Evolutionary conservation across 2,888 invertebrate genomes (phyloP).

Genomic region (Oscheius onirici): DNA sequence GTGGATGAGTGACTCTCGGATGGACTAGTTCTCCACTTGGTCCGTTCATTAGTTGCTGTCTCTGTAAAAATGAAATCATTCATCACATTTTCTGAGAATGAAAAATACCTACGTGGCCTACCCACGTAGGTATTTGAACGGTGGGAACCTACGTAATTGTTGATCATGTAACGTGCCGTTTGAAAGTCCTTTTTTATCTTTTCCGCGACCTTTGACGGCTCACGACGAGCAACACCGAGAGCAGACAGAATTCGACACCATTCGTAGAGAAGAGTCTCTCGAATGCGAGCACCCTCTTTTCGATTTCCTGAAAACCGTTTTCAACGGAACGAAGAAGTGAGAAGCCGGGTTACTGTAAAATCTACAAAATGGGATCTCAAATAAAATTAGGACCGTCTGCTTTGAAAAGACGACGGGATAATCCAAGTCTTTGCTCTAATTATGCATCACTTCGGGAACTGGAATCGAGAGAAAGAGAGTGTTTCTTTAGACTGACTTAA

Average conservation of each 20-base stretch:
- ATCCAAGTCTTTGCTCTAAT: too few species aligned
- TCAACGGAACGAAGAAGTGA: background rate
- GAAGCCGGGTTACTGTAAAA: too few species aligned
- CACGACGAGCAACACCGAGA: conserved; percentile 21
- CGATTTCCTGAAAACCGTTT: background rate
- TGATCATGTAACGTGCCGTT: conserved; percentile 18
- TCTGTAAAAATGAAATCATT: background rate
- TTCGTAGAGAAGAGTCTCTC: conserved; percentile 8
- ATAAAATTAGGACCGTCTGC: too few species aligned
- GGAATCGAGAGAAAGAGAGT: too few species aligned
- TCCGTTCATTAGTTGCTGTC: conserved; percentile 22
- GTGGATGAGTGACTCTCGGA: conserved; percentile 12
- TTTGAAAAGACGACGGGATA: too few species aligned
- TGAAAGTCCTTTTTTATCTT: conserved; percentile 21
- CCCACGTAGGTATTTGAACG: too few species aligned
- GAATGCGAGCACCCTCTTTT: conserved; percentile 15
- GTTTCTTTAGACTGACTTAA: too few species aligned
- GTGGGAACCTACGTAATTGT: conserved; percentile 7
- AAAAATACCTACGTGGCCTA: too few species aligned
- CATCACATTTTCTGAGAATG: background rate
- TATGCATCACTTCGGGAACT: too few species aligned
- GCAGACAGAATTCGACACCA: conserved; percentile 15
- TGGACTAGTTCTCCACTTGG: conserved; percentile 19
- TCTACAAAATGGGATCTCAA: too few species aligned
- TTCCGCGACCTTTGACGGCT: conserved; percentile 16